phyloP scores from a whole-genome alignment of 2,888 invertebrate genomes.

The Zelleria hepariella region DNA sequence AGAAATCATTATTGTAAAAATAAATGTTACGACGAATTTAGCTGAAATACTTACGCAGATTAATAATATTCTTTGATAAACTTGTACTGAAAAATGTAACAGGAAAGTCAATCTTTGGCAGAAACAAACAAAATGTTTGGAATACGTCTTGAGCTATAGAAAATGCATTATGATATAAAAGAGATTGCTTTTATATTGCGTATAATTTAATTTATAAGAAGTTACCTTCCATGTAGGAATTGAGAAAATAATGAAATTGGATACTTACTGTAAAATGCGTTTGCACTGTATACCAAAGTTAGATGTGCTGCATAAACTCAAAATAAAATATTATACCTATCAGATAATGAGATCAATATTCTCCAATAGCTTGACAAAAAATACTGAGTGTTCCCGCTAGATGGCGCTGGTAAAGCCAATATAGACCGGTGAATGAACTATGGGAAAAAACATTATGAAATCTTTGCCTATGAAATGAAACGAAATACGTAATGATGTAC shows the following conservation, averaged over 20 bases:
- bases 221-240: slow-evolving; percentile 51
- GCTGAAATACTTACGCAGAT: slow-evolving; percentile 38
- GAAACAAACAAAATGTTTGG: background rate
- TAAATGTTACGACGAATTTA: slow-evolving; percentile 49
- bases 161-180: background rate
- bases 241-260: background rate
- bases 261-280: slow-evolving; percentile 26
- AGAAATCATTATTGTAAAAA: slow-evolving; percentile 59
- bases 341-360: too few relatives aligned
- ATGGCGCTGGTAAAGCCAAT: background rate
- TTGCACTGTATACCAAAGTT: slow-evolving; percentile 72
- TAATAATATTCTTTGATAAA: slow-evolving; percentile 52
- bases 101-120: background rate
- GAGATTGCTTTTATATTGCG: background rate
- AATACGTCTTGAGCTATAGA: background rate
- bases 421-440: background rate
- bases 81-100: slow-evolving; percentile 23
- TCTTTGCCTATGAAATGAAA: slow-evolving; percentile 57
- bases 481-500: slow-evolving; percentile 50
- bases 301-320: slow-evolving; percentile 45
- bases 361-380: slow-evolving; percentile 1
- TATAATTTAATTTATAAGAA: slow-evolving; percentile 21
- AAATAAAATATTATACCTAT: background rate
- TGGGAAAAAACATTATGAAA: slow-evolving; percentile 67
- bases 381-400: slow-evolving; percentile 4